Evolutionary conservation across 2,113 vertebrate genomes (phyloP).

Genomic region (Glaucomys volans): DNA sequence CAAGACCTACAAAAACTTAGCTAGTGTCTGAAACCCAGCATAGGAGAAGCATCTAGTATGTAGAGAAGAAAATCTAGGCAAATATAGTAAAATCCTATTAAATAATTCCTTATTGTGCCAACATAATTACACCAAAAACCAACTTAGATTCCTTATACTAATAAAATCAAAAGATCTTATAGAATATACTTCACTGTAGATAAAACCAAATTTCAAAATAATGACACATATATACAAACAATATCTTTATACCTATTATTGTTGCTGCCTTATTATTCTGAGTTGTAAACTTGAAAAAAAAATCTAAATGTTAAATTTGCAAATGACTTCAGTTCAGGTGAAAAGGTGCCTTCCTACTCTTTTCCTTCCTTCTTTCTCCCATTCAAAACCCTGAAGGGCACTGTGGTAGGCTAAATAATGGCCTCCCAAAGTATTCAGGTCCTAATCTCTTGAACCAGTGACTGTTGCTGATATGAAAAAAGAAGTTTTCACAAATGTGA

Average conservation of each 20-base stretch:
- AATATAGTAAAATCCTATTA: conserved; percentile 61
- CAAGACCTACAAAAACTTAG: conserved; percentile 64
- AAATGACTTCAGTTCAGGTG: background rate
- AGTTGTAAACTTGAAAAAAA: background rate
- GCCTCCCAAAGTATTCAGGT: background rate
- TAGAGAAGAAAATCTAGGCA: conserved; percentile 24
- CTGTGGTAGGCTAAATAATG: background rate
- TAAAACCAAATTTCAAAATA: conserved; percentile 43
- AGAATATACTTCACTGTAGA: conserved; percentile 53
- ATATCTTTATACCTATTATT: background rate
- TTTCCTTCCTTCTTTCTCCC: background rate
- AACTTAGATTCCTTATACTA: background rate
- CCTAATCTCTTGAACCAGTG: background rate
- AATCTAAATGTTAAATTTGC: conserved; percentile 12
- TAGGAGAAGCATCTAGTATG: background rate
- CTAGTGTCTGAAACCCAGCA: background rate
- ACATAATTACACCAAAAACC: conserved; percentile 42
- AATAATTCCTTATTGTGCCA: conserved; percentile 38
- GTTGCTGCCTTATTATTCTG: background rate
- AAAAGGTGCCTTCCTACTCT: background rate
- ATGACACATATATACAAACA: background rate
- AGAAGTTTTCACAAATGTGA: background rate
- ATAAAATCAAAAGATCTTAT: conserved; percentile 52
- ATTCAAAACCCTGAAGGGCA: background rate
- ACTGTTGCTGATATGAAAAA: background rate